A percentile compares a stretch with the other conserved stretches of the same genome.
phyloP scores from a whole-genome alignment of 2,888 invertebrate genomes.

The Trypoxylon attenuatum region DNA sequence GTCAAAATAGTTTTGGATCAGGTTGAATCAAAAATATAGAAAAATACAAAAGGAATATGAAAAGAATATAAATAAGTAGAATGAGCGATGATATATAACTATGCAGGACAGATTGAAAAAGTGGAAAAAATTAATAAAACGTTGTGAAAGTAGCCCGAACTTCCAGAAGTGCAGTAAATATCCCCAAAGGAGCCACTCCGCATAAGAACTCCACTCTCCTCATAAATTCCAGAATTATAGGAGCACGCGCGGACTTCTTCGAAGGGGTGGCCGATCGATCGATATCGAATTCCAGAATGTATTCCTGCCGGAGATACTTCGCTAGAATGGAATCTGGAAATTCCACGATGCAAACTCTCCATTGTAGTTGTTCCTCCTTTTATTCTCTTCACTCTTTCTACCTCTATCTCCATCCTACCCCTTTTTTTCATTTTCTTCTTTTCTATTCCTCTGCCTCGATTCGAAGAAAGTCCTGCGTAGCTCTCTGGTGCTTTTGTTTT shows the following conservation, averaged over 20 bases:
- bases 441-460: constrained; percentile 8
- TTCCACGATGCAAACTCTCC: constrained; percentile 45
- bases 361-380: constrained; percentile 26
- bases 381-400: not conserved
- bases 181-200: too few species aligned
- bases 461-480: too few species aligned
- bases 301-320: constrained; percentile 24
- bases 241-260: constrained; percentile 4
- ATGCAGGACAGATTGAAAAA: too few species aligned
- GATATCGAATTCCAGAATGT: constrained; percentile 38
- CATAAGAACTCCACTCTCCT: not conserved
- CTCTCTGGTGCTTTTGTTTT: too few species aligned
- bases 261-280: constrained; percentile 23
- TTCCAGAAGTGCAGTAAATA: too few species aligned
- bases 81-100: too few species aligned
- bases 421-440: constrained; percentile 2
- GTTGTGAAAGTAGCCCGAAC: too few species aligned
- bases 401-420: constrained; percentile 13
- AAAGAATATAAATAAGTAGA: too few species aligned
- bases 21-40: too few species aligned
- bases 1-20: too few species aligned
- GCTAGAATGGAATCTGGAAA: constrained; percentile 37
- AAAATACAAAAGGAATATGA: too few species aligned
- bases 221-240: constrained; percentile 10
- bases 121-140: too few species aligned